Evolutionary conservation across 2,797 vertebrate genomes (phyloP).

Genomic region (Cheirogaleus major): DNA sequence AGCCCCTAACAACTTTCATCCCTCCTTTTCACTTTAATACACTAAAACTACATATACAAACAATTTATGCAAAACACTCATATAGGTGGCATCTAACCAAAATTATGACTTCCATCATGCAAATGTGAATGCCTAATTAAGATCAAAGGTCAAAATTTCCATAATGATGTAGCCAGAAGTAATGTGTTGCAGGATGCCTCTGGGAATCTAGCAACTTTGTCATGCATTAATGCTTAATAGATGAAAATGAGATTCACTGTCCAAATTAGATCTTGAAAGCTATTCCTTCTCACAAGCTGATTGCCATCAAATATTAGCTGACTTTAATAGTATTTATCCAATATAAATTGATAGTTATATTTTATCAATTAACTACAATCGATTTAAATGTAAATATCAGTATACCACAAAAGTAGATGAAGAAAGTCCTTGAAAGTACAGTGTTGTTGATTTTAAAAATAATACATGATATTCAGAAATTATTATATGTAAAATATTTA

Average conservation of each 20-base stretch:
- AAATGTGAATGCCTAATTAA: conserved; percentile 81
- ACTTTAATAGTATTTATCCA: neutral
- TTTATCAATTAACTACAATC: conserved; percentile 60
- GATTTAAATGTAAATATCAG: conserved; percentile 63
- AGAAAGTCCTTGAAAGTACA: conserved; percentile 67
- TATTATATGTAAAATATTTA: conserved; percentile 33
- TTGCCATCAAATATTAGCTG: conserved; percentile 30
- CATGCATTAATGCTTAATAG: conserved; percentile 73
- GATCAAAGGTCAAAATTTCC: conserved; percentile 80
- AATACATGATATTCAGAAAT: conserved; percentile 59
- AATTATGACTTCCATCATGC: conserved; percentile 76
- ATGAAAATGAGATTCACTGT: conserved; percentile 71
- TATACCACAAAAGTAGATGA: conserved; percentile 59
- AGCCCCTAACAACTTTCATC: conserved; percentile 9
- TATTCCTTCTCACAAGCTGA: conserved; percentile 36
- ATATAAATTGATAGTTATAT: conserved; percentile 14
- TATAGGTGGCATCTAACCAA: conserved; percentile 72
- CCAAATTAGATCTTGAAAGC: conserved; percentile 62
- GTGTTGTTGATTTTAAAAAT: conserved; percentile 73
- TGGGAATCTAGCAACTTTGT: conserved; percentile 71
- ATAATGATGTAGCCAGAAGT: conserved; percentile 77
- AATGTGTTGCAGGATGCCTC: conserved; percentile 73
- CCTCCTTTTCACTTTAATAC: neutral
- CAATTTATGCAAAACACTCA: conserved; percentile 48
- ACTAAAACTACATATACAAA: conserved; percentile 48